A percentile compares a stretch with the other conserved stretches of the same genome.
These are phyloP conservation scores for Heteronetta atricapilla DNA, from an alignment of 2,113 vertebrate genomes.

Conservation along the genomic window DNA sequence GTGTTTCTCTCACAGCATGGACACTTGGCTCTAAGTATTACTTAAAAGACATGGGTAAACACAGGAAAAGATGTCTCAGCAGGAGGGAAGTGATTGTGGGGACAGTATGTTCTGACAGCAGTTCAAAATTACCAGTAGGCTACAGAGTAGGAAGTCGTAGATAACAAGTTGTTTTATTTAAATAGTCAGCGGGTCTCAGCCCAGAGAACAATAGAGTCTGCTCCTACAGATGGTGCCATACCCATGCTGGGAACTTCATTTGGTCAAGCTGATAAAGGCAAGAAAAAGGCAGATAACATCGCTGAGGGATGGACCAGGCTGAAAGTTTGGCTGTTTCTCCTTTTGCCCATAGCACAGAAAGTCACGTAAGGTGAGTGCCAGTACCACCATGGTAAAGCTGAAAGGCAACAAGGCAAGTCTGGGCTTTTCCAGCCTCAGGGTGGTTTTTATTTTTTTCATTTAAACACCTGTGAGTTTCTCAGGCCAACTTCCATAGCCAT, in stretches of 20 bases:
- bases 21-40: constrained; percentile 27
- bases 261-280: not conserved
- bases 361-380: not conserved
- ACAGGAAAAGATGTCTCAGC: constrained; percentile 43
- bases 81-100: constrained; percentile 47
- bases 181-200: constrained; percentile 14
- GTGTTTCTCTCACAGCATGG: constrained; percentile 49
- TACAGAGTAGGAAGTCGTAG: not conserved
- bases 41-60: constrained; percentile 57
- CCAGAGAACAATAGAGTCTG: not conserved
- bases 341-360: not conserved
- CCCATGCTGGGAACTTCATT: not conserved
- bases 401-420: not conserved
- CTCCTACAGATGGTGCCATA: not conserved
- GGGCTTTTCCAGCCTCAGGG: not conserved
- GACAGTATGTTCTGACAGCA: constrained; percentile 44
- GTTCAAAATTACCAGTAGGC: constrained; percentile 13
- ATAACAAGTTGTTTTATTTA: constrained; percentile 55
- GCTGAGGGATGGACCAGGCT: not conserved
- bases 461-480: constrained; percentile 15
- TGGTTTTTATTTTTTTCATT: not conserved
- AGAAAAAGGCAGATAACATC: not conserved
- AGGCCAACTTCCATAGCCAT: not conserved
- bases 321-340: not conserved
- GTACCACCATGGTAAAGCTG: not conserved